Conservation (phyloP, 2,113 vertebrate genomes). For the Xiphophorus maculatus region DNA sequence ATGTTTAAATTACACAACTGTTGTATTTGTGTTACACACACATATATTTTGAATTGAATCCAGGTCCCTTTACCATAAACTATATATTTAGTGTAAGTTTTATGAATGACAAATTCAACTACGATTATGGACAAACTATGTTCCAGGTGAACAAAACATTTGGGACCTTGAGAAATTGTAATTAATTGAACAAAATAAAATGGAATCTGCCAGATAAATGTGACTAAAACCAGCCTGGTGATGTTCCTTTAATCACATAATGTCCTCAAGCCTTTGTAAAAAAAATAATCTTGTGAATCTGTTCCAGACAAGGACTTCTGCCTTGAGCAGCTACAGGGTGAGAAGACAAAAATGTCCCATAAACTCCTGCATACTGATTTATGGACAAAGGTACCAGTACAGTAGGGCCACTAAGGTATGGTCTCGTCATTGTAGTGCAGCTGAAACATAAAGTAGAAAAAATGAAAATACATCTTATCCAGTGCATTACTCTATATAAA, state of each 20-base stretch:
- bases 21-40: background rate
- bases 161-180: no score
- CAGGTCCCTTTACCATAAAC: no score
- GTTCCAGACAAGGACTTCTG: background rate
- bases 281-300: background rate
- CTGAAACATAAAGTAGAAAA: background rate
- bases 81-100: background rate
- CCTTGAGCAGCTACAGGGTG: background rate
- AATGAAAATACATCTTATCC: background rate
- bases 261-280: background rate
- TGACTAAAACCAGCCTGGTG: no score
- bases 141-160: no score
- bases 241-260: background rate
- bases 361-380: background rate
- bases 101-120: background rate
- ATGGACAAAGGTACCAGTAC: background rate
- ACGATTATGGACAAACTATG: background rate
- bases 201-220: no score
- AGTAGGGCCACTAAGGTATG: background rate
- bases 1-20: background rate
- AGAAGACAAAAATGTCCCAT: background rate
- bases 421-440: background rate
- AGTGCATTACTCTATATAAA: constrained; percentile 4
- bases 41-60: background rate
- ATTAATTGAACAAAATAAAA: no score